Conservation (phyloP, 92 coral and sea anemone species). For the Anthopleura xanthogrammica region DNA sequence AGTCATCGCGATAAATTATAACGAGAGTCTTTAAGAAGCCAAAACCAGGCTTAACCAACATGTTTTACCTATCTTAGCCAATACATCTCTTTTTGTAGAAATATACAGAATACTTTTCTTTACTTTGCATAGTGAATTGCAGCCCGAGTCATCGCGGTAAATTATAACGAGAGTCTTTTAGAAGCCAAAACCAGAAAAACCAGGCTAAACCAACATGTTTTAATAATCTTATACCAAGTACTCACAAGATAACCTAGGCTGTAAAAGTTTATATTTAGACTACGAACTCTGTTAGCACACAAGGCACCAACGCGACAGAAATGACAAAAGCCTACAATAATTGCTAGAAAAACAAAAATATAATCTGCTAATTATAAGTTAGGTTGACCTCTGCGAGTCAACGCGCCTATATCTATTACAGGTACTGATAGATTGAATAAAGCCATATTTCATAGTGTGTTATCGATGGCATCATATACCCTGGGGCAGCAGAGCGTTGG, state of each 20-base stretch:
- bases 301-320: not conserved
- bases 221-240: too few species aligned
- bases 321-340: not conserved
- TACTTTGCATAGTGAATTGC: too few species aligned
- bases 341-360: slow-evolving; percentile 7
- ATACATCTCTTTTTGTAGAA: not conserved
- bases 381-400: slow-evolving; percentile 15
- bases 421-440: not conserved
- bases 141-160: not conserved
- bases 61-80: too few species aligned
- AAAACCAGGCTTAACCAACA: too few species aligned
- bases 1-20: too few species aligned
- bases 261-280: not conserved
- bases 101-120: not conserved
- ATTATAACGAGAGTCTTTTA: too few species aligned
- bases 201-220: not conserved
- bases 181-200: not conserved
- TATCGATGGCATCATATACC: not conserved
- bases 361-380: slow-evolving; percentile 16
- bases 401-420: not conserved
- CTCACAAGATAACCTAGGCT: not conserved
- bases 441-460: not conserved
- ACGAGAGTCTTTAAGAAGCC: too few species aligned
- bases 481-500: not conserved
- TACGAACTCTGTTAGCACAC: not conserved